Base-by-base conservation (phyloP, 2,888 invertebrate genomes). In the Leucophenga montana region DNA sequence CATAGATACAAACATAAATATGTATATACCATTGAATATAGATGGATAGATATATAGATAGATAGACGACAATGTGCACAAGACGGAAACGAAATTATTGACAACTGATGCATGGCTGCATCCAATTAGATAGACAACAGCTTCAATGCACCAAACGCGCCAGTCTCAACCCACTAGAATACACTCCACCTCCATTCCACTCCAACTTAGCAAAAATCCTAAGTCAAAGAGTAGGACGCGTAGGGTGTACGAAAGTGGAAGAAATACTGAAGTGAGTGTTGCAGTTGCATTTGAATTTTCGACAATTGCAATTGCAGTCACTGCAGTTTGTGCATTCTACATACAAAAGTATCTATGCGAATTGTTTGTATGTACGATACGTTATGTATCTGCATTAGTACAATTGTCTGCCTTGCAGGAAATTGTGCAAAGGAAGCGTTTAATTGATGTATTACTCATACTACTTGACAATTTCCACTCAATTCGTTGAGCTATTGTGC, bases 391-490 rank as follows among this genome's bases (percentile, higher is more conserved):
- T 27, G 31, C 31, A 57, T 57, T n/a, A 11, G n/a, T 57, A n/a
- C 20, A 18, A 27, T 22, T 22, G 57, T 27, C 57, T 61, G 61
- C 44, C 61, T 61, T 75, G 70, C 64, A 56, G 73, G 74, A 75
- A 77, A 80, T 80, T 77, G 73, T 80, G 76, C 76, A 72, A 75
- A 74, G 80, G 77, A 64, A 56, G 65, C 72, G 74, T 75, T 78
- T 82, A 80, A 84, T 84, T 81, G 81, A 81, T 82, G 80, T 76
- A 81, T 80, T 84, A 76, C 73, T 74, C 22, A 48, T 31, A 48
- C 22, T 4, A 6, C 13, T 6, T 31, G 20, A n/a, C 53, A 50
- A 16, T 22, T 27, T 50, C 14, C 44, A 8, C 57, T 22, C 44
- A 27, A 1, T 18, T 44, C 18, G 18, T 18, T 5, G 46, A 16